Evolutionary conservation across 2,888 invertebrate genomes (phyloP).

Genomic region (Andricus curvator): DNA sequence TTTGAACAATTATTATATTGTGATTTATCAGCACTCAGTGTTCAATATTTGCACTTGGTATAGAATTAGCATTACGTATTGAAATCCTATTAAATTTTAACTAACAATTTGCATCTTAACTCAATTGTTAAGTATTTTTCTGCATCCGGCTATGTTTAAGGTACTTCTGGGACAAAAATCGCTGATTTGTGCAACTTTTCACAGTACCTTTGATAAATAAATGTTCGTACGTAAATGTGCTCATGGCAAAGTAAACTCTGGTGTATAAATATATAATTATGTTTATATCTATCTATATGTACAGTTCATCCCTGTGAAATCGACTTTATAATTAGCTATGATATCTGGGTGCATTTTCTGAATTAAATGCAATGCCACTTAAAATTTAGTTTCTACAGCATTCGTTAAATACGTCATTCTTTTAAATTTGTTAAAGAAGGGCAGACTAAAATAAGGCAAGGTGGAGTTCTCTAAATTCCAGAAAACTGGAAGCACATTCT

Average conservation of each 20-base stretch:
- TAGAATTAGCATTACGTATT: conserved; percentile 21
- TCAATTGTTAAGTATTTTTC: conserved; percentile 24
- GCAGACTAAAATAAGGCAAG: background rate
- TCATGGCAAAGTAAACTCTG: conserved; percentile 29
- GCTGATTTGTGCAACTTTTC: conserved; percentile 15
- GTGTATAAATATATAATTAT: conserved; percentile 37
- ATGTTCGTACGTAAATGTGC: conserved; percentile 19
- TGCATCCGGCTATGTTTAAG: conserved; percentile 15
- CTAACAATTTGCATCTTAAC: conserved; percentile 28
- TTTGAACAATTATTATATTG: conserved; percentile 10
- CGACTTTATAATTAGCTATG: conserved; percentile 6
- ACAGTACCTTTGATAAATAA: conserved; percentile 19
- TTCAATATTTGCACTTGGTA: conserved; percentile 26
- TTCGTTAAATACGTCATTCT: background rate
- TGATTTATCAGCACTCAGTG: conserved; percentile 19
- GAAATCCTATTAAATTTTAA: conserved; percentile 24
- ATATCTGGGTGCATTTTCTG: conserved; percentile 3
- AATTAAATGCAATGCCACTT: background rate
- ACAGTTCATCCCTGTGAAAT: conserved; percentile 35
- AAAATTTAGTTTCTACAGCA: background rate
- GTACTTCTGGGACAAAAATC: conserved; percentile 17
- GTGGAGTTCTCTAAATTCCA: background rate
- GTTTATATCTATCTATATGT: conserved; percentile 34
- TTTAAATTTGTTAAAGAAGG: background rate
- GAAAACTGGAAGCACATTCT: conserved; percentile 30